Evolutionary conservation across 1,140 invertebrate species (phyloP), one percentile per base, ranked within the genome.

Genomic region (Monochamus saltuarius): DNA sequence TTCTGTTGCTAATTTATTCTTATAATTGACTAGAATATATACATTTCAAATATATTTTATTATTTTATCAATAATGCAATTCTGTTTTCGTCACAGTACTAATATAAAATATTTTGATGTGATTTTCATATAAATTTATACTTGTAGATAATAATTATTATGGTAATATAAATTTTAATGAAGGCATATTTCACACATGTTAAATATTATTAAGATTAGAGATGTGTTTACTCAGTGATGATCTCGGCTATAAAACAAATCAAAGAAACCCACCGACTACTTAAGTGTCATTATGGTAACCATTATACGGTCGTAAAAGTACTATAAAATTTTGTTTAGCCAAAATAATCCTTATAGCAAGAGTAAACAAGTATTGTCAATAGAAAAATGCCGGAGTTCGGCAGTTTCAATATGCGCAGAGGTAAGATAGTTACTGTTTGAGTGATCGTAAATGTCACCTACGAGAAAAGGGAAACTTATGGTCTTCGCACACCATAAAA

Each of bases 301-400:
- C 53, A 64, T 64, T 58, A 64, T 57, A 51, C 47, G 57, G 47
- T 64, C 62, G 46, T 64, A 64, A 64, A 64, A 64, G 50, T 59
- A 64, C 62, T 59, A 64, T 64, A 64, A 64, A 64, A 56, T 64
- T 55, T 45, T 37, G 52, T 29, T 38, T 38, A 13, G 54, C 53
- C 14, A 65, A 61, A 56, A 40, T 61, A 37, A 61, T 47, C 62
- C 59, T 65, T 65, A 65, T 57, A 54, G 36, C 43, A 17, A 11
- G 19, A 36, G 54, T 56, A 56, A 45, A 56, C 37, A 56, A 40
- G 54, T 13, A 14, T 7, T 45, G 11, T n/a, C 16, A 29, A 34
- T 47, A 14, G 40, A 17, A 13, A 45, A 40, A 36, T 22, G 53
- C 14, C 14, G 38, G 22, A 45, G 43, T 56, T 56, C 53, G 56